Conservation (phyloP, 2,888 invertebrate genomes). For the Mylabris sibirica region DNA sequence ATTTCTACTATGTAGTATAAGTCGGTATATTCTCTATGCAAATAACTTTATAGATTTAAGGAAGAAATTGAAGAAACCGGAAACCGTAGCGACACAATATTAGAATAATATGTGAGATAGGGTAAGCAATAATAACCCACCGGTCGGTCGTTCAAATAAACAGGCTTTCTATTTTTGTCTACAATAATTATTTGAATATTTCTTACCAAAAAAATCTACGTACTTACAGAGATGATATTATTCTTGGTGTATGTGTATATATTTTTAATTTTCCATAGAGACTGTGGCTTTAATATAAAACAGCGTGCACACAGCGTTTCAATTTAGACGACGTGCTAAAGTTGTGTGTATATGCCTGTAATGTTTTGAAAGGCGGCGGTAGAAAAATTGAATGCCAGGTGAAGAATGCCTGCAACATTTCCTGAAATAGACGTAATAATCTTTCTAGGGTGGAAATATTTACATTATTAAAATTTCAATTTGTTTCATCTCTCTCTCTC, state of each 20-base stretch:
- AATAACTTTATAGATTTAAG: constrained; percentile 9
- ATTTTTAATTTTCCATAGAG: constrained; percentile 43
- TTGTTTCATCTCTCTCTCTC: constrained; percentile 41
- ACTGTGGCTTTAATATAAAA: constrained; percentile 44
- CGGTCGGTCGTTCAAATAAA: background rate
- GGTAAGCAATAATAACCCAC: too few species aligned
- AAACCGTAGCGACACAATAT: constrained; percentile 1
- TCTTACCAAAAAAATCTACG: background rate
- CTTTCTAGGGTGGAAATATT: constrained; percentile 53
- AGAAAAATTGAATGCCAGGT: constrained; percentile 43
- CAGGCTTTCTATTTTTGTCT: background rate
- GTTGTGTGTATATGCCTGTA: constrained; percentile 37
- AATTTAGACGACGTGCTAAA: constrained; percentile 45
- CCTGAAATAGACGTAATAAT: constrained; percentile 52
- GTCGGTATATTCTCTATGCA: too few species aligned
- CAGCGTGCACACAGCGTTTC: constrained; percentile 37
- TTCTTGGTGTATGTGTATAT: constrained; percentile 34
- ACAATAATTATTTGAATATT: constrained; percentile 2
- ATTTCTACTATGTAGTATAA: background rate
- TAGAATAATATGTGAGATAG: too few species aligned
- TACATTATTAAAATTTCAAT: constrained; percentile 58
- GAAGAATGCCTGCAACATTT: constrained; percentile 51
- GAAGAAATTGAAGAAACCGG: constrained; percentile 9
- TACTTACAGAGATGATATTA: constrained; percentile 15
- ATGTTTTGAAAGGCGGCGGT: constrained; percentile 43